Conservation (phyloP, 2,888 invertebrate genomes). For the Drosophila paranaensis region DNA sequence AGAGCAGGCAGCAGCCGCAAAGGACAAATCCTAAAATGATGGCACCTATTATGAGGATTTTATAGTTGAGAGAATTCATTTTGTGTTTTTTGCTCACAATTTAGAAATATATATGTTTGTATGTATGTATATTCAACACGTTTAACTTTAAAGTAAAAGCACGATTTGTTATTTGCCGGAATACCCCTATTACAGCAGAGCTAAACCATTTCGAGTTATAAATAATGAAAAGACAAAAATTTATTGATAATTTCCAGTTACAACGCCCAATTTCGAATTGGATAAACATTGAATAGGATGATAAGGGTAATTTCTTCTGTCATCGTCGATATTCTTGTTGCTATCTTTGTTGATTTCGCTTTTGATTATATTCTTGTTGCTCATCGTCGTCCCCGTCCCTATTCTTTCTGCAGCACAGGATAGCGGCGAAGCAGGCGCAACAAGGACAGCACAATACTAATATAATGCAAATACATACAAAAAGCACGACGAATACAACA, state of each 20-base stretch:
- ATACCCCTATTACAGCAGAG: not conserved
- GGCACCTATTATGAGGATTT: not conserved
- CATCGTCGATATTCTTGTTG: not conserved
- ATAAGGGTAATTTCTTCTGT: not conserved
- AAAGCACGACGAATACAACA: not conserved
- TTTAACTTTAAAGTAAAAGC: slow-evolving; percentile 8
- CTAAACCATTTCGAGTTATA: too few species aligned
- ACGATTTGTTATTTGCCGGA: slow-evolving; percentile 6
- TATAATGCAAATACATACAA: slow-evolving; percentile 14
- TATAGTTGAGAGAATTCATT: not conserved
- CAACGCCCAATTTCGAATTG: not conserved
- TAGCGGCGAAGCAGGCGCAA: slow-evolving; percentile 4
- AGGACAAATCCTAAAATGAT: not conserved
- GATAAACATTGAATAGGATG: not conserved
- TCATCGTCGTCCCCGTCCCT: not conserved
- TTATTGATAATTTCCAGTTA: too few species aligned
- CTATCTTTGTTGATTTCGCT: too few species aligned
- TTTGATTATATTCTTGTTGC: not conserved
- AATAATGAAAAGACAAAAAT: not conserved
- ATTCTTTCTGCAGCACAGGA: not conserved
- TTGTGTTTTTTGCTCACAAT: not conserved
- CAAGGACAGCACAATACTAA: slow-evolving; percentile 28
- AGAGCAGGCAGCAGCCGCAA: not conserved
- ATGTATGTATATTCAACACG: too few species aligned
- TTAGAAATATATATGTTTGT: not conserved